phyloP scores from a whole-genome alignment of 2,888 invertebrate genomes.

The Lutraria lutraria region DNA sequence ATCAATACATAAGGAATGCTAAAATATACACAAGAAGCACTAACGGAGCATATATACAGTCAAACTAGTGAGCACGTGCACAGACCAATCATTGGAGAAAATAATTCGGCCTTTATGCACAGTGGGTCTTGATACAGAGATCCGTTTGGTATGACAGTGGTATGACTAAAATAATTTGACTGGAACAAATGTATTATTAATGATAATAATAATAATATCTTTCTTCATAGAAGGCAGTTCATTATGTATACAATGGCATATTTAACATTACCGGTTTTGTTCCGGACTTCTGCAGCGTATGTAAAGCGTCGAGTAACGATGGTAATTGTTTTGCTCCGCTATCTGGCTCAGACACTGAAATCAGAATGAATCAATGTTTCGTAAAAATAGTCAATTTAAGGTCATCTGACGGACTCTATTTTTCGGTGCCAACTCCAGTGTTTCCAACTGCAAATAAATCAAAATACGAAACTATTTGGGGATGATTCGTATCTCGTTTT shows the following conservation, averaged over 20 bases:
- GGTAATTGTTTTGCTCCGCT: neutral
- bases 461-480: neutral
- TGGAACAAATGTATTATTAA: neutral
- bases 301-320: neutral
- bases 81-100: neutral
- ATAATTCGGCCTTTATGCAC: neutral
- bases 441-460: neutral
- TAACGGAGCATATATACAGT: neutral
- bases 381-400: neutral
- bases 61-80: neutral
- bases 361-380: neutral
- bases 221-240: no score
- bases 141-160: no score
- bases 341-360: neutral
- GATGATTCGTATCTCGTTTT: neutral
- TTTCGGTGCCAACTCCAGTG: neutral
- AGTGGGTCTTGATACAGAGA: no score
- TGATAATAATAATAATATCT: no score
- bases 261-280: neutral
- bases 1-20: neutral
- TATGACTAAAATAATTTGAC: neutral
- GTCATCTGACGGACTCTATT: neutral
- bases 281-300: neutral
- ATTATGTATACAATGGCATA: no score
- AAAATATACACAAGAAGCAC: neutral